Evolutionary conservation across 2,797 vertebrate genomes (phyloP).

Genomic region (Micropoecilia bifurca): DNA sequence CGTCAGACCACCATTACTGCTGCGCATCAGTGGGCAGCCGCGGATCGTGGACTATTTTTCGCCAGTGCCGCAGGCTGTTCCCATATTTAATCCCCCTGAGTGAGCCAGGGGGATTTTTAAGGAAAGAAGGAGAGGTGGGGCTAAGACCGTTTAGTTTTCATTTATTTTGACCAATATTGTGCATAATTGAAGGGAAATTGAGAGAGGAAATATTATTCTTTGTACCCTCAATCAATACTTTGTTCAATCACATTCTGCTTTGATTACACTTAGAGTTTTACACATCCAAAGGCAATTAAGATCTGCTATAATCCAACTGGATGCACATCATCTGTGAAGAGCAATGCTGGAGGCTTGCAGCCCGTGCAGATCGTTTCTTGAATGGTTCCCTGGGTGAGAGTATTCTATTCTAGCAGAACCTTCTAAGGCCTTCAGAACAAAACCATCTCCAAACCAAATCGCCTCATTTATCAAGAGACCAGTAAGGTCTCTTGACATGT

Average conservation of each 20-base stretch:
- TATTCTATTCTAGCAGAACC: not conserved
- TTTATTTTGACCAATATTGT: not conserved
- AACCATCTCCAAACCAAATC: not conserved
- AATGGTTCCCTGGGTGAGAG: not conserved
- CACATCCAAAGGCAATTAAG: not conserved
- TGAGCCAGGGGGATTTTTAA: not conserved
- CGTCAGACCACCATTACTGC: slow-evolving; percentile 35
- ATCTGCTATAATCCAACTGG: not conserved
- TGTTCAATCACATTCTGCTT: not conserved
- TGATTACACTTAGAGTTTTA: not conserved
- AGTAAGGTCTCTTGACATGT: not conserved
- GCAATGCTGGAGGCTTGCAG: not conserved
- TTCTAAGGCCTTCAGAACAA: not conserved
- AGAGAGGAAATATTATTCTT: not conserved
- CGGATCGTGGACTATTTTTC: not conserved
- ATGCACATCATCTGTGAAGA: not conserved
- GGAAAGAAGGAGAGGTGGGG: not conserved
- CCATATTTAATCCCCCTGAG: not conserved
- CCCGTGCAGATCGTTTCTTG: not conserved
- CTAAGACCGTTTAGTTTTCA: not conserved
- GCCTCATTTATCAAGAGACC: not conserved
- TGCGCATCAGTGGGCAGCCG: not conserved
- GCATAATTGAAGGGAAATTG: not conserved
- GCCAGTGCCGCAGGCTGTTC: not conserved
- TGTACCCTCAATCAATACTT: not conserved